These are phyloP conservation scores for Pycnomerus fuliginosus DNA, from an alignment of 2,888 invertebrate species.

Conservation along the genomic window DNA sequence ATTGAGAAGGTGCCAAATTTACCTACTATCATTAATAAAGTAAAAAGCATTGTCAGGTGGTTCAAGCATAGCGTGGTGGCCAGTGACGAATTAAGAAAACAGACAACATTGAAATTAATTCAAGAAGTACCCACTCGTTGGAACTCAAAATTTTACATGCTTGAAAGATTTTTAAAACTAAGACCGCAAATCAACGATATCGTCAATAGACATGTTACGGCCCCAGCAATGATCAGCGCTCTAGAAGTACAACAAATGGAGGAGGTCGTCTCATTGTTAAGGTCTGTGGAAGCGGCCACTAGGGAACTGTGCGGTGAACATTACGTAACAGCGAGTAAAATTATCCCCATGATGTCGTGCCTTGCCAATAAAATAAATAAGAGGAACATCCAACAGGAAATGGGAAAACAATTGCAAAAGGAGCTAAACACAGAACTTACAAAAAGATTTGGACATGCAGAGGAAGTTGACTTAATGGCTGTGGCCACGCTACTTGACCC, in stretches of 20 bases:
- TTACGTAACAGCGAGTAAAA: constrained; percentile 3
- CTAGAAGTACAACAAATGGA: constrained; percentile 34
- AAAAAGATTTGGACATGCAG: constrained; percentile 1
- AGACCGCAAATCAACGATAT: constrained; percentile 28
- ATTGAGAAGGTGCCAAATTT: neutral
- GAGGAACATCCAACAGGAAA: too few relatives aligned
- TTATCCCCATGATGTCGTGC: constrained; percentile 1
- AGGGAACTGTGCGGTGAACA: constrained; percentile 33
- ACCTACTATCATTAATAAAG: neutral
- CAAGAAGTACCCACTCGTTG: constrained; percentile 35
- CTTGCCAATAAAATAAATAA: neutral
- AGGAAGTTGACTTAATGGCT: neutral
- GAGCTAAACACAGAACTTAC: neutral
- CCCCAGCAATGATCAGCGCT: constrained; percentile 38
- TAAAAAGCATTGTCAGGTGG: constrained; percentile 16
- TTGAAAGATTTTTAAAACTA: constrained; percentile 28
- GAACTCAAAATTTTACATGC: constrained; percentile 29
- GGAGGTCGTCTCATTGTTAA: constrained; percentile 31
- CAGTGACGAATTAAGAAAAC: constrained; percentile 24
- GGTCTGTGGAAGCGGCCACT: constrained; percentile 37
- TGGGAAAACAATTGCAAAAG: neutral
- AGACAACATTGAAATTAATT: constrained; percentile 24
- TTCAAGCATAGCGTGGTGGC: constrained; percentile 27
- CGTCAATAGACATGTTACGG: constrained; percentile 32
- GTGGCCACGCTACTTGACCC: constrained; percentile 1